phyloP scores from a whole-genome alignment of 2,113 vertebrate genomes.

The Lipophrys pholis region DNA sequence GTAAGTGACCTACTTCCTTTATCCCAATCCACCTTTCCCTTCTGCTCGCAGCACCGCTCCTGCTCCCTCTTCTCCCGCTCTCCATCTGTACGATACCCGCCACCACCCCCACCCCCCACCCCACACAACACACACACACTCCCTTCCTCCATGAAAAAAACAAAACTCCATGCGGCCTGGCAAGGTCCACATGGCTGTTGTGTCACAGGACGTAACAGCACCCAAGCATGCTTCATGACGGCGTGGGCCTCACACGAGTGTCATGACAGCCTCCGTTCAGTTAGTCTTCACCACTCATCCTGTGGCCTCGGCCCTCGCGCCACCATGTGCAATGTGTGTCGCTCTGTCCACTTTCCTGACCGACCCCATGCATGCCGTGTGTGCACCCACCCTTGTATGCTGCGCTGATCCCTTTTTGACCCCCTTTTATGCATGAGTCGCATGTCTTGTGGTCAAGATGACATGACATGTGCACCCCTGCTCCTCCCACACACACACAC shows the following conservation, averaged over 20 bases:
- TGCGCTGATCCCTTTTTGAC: conserved; percentile 43
- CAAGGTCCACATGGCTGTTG: conserved; percentile 39
- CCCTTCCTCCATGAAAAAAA: background rate
- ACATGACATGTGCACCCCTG: conserved; percentile 17
- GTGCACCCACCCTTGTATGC: conserved; percentile 72
- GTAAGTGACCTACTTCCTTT: conserved; percentile 90
- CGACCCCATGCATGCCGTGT: conserved; percentile 83
- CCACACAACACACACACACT: too few relatives aligned
- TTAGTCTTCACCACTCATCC: background rate
- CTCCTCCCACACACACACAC: background rate
- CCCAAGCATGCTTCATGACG: conserved; percentile 24
- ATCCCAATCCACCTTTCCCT: conserved; percentile 47
- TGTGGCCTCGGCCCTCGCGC: background rate
- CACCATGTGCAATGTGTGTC: background rate
- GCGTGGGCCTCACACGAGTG: conserved; percentile 37
- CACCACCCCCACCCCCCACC: background rate
- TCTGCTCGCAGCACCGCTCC: conserved; percentile 69
- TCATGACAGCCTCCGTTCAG: conserved; percentile 33
- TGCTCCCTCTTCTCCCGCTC: conserved; percentile 37
- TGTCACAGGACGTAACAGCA: background rate
- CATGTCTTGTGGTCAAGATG: conserved; percentile 52
- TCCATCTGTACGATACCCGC: conserved; percentile 29
- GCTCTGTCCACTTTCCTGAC: conserved; percentile 17
- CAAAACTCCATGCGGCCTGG: conserved; percentile 21
- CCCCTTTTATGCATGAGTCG: conserved; percentile 69